phyloP scores from a whole-genome alignment of 2,113 vertebrate species.

The Okapia johnstoni region DNA sequence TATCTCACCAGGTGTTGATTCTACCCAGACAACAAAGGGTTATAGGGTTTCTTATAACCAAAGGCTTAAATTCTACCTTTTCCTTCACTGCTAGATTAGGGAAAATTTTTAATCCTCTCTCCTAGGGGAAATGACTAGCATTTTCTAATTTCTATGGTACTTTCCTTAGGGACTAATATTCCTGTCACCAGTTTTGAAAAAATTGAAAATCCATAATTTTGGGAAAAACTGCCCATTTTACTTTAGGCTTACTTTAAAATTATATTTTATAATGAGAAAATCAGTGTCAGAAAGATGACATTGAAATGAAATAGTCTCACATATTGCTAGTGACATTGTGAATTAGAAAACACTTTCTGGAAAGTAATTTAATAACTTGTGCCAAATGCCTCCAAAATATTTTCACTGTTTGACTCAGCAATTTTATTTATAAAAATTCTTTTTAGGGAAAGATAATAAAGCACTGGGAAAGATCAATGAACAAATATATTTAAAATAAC shows the following conservation, averaged over 20 bases:
- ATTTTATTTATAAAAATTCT: not conserved
- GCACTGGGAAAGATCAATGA: not conserved
- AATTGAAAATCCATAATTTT: not conserved
- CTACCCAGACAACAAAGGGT: not conserved
- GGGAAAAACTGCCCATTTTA: not conserved
- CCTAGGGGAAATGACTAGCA: not conserved
- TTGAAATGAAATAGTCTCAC: not conserved
- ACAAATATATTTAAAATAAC: not conserved
- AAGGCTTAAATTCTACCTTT: constrained; percentile 30
- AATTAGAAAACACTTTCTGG: not conserved
- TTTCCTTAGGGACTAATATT: not conserved
- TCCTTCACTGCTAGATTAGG: constrained; percentile 22
- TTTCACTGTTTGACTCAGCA: not conserved
- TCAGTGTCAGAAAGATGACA: not conserved
- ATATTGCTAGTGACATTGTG: not conserved
- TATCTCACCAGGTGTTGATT: not conserved
- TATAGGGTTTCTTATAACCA: not conserved
- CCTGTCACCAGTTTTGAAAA: not conserved
- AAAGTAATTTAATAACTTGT: not conserved
- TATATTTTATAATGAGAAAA: constrained; percentile 25
- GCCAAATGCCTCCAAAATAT: not conserved
- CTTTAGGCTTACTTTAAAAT: not conserved
- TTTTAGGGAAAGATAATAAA: not conserved
- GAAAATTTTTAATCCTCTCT: constrained; percentile 36
- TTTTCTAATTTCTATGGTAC: not conserved